Conservation (phyloP, 2,113 vertebrate species). For the Tympanuchus pallidicinctus region DNA sequence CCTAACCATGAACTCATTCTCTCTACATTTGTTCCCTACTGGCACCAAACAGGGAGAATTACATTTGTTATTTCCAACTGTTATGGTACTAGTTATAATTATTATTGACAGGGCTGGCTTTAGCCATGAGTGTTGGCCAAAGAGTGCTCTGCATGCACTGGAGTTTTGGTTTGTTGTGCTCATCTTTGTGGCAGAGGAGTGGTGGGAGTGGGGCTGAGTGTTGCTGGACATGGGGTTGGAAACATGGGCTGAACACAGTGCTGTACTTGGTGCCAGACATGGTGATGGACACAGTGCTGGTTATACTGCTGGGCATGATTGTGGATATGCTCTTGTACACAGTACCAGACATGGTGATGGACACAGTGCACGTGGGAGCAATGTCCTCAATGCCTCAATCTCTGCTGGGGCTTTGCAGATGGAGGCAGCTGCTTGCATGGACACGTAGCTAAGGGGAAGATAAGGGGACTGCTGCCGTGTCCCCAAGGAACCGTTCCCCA, state of each 20-base stretch:
- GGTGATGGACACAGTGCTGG: too few relatives aligned
- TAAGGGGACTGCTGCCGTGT: rapidly evolving
- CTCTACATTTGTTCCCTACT: conserved; percentile 54
- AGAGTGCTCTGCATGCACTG: not conserved
- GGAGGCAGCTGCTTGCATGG: not conserved
- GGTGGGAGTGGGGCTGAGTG: not conserved
- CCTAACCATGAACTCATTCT: conserved; percentile 62
- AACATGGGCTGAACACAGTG: too few relatives aligned
- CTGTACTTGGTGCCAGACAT: too few relatives aligned
- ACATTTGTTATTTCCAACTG: conserved; percentile 36
- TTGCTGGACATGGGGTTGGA: not conserved
- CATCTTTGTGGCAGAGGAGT: not conserved
- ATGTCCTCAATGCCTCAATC: too few relatives aligned
- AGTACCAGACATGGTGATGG: too few relatives aligned
- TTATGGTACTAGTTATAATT: conserved; percentile 35
- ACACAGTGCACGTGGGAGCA: not conserved
- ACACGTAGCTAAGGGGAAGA: not conserved
- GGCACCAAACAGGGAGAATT: conserved; percentile 4
- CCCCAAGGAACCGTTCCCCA: rapidly evolving
- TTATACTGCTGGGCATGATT: too few relatives aligned
- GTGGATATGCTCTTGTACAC: too few relatives aligned
- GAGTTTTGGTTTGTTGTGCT: too few relatives aligned
- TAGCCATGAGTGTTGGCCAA: not conserved
- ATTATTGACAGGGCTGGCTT: not conserved
- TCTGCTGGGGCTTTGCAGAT: not conserved